Evolutionary conservation across 2,113 vertebrate species (phyloP).

Genomic region (Indri indri): DNA sequence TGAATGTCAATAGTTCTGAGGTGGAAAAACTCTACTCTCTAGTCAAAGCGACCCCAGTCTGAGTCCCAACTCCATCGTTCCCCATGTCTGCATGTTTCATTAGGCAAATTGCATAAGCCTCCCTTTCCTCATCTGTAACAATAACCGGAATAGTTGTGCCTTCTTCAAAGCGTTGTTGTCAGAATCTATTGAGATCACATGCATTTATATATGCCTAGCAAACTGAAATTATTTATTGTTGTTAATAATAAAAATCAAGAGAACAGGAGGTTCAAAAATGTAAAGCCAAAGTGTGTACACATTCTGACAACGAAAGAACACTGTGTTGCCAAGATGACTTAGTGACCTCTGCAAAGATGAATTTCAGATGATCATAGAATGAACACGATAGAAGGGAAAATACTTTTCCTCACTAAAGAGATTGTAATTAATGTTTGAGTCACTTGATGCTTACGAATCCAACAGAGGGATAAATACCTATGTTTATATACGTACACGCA

Average conservation of each 20-base stretch:
- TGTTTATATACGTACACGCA: conserved; percentile 24
- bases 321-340: not conserved
- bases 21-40: not conserved
- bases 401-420: conserved; percentile 61
- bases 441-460: not conserved
- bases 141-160: not conserved
- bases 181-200: not conserved
- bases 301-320: not conserved
- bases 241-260: conserved; percentile 1
- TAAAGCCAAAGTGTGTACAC: not conserved
- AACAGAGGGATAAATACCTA: conserved; percentile 26
- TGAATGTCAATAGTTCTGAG: not conserved
- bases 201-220: not conserved
- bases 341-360: not conserved
- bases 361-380: conserved; percentile 45
- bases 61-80: not conserved
- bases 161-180: not conserved
- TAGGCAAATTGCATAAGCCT: not conserved
- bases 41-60: not conserved
- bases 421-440: conserved; percentile 44
- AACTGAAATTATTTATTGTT: not conserved
- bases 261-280: not conserved
- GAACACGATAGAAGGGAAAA: conserved; percentile 56
- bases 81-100: not conserved
- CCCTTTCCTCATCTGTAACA: not conserved